Base-by-base conservation (phyloP, 2,888 invertebrate species). In the Pilophorus perplexus region DNA sequence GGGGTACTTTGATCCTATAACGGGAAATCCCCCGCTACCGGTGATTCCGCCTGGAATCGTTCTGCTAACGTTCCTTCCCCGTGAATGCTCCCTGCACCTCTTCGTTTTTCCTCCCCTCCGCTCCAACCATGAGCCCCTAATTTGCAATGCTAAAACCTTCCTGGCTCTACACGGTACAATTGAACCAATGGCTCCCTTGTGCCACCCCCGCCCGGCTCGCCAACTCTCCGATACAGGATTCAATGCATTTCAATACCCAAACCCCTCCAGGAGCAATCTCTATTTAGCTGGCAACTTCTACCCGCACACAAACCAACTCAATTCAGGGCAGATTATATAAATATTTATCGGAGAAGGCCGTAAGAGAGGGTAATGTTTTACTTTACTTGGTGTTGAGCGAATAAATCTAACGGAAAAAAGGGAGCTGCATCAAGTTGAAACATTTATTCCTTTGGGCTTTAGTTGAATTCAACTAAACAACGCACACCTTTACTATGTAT, bases 191-290 rank as follows among this genome's bases (percentile, higher is more conserved):
- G 64, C 64, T 64, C 64, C 64, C 64, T 38, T 23, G 64, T 64
- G 64, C 64, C 48, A 14, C 59, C 28, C 59, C 42, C 8, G 44
- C 14, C 23, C 59, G 20, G 22, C 22, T 44, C 12, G 23, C 59
- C 59, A 27, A 59, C 59, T 59, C 59, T 22, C 64, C 64, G 68
- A 68, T 68, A 64, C 64, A 64, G 60, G 66, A 68, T 68, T 68
- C 68, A 68, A 68, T 68, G 68, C 68, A 68, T 68, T 68, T 68
- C 66, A 68, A 59, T 59, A 59, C 59, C 55, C 59, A 59, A 59
- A 59, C 40, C 59, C 59, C 59, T 59, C 64, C 46, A 64, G 46
- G 64, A 50, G 64, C 64, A 64, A 64, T 64, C 64, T 48, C 64
- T 64, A 64, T 64, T 64, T 59, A 59, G 59, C 59, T 59, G 59